These are phyloP conservation scores for Belgica antarctica DNA, from an alignment of 2,888 invertebrate genomes.

Conservation along the genomic window DNA sequence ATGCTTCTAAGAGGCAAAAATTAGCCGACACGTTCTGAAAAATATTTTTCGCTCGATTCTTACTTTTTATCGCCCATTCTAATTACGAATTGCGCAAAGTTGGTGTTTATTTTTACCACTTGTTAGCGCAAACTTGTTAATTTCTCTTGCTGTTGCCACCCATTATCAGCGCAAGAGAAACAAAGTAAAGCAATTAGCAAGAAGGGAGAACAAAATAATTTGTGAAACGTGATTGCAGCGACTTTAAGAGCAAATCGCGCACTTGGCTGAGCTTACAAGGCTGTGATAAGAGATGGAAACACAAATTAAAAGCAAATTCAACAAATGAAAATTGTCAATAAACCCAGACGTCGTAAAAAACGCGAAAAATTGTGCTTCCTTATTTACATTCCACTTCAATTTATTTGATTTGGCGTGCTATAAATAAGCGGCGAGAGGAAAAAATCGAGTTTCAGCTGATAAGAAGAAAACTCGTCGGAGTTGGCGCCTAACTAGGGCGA, in stretches of 20 bases:
- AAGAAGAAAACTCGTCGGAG: constrained; percentile 3
- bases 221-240: not conserved
- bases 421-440: constrained; percentile 5
- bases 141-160: not conserved
- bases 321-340: not conserved
- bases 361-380: not conserved
- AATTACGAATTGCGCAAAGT: too few species aligned
- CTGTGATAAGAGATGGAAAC: not conserved
- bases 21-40: too few species aligned
- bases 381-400: constrained; percentile 11
- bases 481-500: too few species aligned
- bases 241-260: constrained; percentile 1
- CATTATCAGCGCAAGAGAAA: not conserved
- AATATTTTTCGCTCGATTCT: too few species aligned
- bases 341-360: not conserved
- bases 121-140: too few species aligned
- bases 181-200: constrained; percentile 7
- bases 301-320: too few species aligned
- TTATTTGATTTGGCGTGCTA: constrained; percentile 3
- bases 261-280: too few species aligned
- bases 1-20: too few species aligned
- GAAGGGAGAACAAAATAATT: not conserved
- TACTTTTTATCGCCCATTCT: too few species aligned
- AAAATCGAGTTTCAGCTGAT: not conserved
- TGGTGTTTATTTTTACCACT: too few species aligned